Conservation (phyloP, 2,113 vertebrate species). For the Heliornis fulica region DNA sequence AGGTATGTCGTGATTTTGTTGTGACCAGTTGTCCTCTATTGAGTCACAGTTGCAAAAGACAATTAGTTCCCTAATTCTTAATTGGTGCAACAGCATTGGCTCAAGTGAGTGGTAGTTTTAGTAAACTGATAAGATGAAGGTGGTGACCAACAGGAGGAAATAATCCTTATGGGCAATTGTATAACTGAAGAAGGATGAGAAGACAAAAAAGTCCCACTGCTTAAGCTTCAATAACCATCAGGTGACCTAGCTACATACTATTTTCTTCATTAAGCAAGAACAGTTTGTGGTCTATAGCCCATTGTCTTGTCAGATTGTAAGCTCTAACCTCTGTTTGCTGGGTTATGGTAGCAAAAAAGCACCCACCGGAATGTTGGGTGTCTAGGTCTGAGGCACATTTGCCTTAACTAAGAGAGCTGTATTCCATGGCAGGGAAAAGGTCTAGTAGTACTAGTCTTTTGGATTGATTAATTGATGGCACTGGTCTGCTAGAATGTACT, state of each 20-base stretch:
- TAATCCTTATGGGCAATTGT: background rate
- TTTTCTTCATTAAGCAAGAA: background rate
- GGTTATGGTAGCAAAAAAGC: background rate
- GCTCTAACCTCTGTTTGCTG: background rate
- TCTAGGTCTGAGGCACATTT: background rate
- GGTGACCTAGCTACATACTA: background rate
- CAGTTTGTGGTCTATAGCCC: background rate
- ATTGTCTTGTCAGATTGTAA: background rate
- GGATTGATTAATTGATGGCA: background rate
- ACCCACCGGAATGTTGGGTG: background rate
- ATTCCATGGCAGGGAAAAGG: slow-evolving; percentile 1
- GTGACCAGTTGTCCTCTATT: background rate
- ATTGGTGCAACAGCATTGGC: background rate
- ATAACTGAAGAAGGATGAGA: background rate
- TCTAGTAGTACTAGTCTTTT: background rate
- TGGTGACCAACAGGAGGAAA: background rate
- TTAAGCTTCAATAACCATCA: background rate
- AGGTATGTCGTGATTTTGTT: background rate
- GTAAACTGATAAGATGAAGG: background rate
- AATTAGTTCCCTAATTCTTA: background rate
- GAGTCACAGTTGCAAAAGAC: background rate
- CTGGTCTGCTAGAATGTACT: background rate
- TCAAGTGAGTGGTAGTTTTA: background rate
- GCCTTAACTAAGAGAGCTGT: background rate
- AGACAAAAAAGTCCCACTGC: background rate